phyloP scores from a whole-genome alignment of 2,113 vertebrate species.

The Cyprinodon tularosa region DNA sequence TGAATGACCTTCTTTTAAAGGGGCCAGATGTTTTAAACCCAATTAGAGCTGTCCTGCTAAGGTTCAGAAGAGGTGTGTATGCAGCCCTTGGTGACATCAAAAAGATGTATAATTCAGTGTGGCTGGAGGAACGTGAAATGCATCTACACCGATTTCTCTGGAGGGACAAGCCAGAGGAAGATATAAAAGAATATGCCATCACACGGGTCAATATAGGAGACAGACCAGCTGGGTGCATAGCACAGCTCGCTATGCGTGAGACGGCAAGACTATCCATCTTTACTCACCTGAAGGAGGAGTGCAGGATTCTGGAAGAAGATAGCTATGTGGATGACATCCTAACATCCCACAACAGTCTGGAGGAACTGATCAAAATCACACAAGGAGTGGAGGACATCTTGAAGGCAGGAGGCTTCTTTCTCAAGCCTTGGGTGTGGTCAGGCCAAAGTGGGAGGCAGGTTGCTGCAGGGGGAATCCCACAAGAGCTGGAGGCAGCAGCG shows the following conservation, averaged over 20 bases:
- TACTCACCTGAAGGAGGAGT: too few relatives aligned
- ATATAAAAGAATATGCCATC: slow-evolving; percentile 20
- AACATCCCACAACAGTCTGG: slow-evolving; percentile 17
- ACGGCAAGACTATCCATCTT: too few relatives aligned
- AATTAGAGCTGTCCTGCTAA: neutral
- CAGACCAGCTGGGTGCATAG: slow-evolving; percentile 1
- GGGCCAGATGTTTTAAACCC: neutral
- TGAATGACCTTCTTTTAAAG: slow-evolving; percentile 13
- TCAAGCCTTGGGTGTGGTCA: neutral
- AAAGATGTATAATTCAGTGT: slow-evolving; percentile 5
- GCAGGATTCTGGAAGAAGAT: too few relatives aligned
- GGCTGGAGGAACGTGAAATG: slow-evolving; percentile 1
- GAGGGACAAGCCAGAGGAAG: neutral
- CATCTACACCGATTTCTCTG: slow-evolving; percentile 43
- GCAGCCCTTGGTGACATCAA: neutral
- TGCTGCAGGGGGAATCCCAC: neutral
- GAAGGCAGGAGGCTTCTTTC: slow-evolving; percentile 22
- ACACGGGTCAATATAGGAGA: slow-evolving; percentile 36
- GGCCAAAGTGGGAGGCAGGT: slow-evolving; percentile 21
- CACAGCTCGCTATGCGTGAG: too few relatives aligned
- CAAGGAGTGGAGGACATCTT: slow-evolving; percentile 19
- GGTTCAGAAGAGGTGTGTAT: neutral
- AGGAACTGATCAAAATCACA: slow-evolving; percentile 1
- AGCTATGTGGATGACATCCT: too few relatives aligned
- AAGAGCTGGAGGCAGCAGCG: too few relatives aligned